Base-by-base conservation (phyloP, 1,140 invertebrate species). In the Bombus vancouverensis region DNA sequence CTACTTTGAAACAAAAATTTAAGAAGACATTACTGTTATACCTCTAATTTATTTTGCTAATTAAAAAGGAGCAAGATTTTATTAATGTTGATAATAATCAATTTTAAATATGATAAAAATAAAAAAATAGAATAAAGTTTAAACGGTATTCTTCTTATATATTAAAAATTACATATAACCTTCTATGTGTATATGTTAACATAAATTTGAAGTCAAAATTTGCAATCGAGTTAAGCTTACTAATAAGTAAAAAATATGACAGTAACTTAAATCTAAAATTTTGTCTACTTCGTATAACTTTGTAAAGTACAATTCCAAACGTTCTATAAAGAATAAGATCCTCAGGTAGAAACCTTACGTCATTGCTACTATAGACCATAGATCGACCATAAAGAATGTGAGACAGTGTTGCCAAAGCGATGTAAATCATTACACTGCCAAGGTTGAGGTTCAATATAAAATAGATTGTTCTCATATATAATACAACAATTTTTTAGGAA, bases 331-430 rank as follows among this genome's bases (percentile, higher is more conserved):
- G 91, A 94, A 93, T 93, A 91, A 91, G 93, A 92, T 93, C 81
- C 92, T 91, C 94, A 95, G 94, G 93, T 95, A 95, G 91, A 90
- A 90, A 93, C 86, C 92, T 94, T 95, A 94, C 93, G 92, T 95
- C 94, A 95, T 93, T 95, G 92, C 90, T 91, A 91, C 91, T 92
- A 93, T 87, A 88, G 68, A 85, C 44, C 88, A 92, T 87, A 89
- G 74, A 88, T 75, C 90, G 92, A 94, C 92, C 92, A 91, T 92
- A 92, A 94, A 93, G 93, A 93, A 94, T 94, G 93, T 90, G 89
- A 88, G 87, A 89, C 93, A 92, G 91, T 92, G 94, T 95, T 95
- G 93, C 90, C 92, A 92, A 87, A 85, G 88, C 87, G 80, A 68
- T 74, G 88, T 92, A 91, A 91, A 92, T 92, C 85, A 92, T 89